Base-by-base conservation (phyloP, 2,888 invertebrate species). In the Palloptera scutellata region DNA sequence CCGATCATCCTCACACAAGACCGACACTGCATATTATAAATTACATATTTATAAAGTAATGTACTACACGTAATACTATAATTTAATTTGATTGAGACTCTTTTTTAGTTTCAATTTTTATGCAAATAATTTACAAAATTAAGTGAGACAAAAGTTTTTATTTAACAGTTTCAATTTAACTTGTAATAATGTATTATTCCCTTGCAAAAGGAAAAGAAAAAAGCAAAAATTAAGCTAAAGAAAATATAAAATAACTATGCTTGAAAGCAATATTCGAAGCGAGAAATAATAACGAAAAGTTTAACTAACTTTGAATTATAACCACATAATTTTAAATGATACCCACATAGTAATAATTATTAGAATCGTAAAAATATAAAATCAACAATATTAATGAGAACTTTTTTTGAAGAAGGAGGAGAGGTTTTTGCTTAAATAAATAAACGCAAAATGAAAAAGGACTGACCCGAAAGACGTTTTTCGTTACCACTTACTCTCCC, bases 321-420 rank as follows among this genome's bases (percentile, higher is more conserved):
- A 64, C 52, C 59, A 58, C 64, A 64, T 53, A 64, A 64, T 59
- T 64, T 58, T 59, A 64, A 64, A 64, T 52, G 12, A 30, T 30
- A 30, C 30, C 30, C 30, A 30, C 30, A 57, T 64, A 64, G 64
- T 52, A 52, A 51, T 64, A 64, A 53, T 64, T 64, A 59, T 59
- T 52, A 48, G 59, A 58, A 64, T 64, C 58, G 59, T 52, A 58
- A 70, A 67, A 68, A 70, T 64, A 70, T 67, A 70, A 66, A 66
- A 62, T 41, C 58, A 55, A 67, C 55, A 61, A 60, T 20, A 61
- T 43, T 42, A 51, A 52, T 64, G 59, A 64, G 67, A 64, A 70
- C 68, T 68, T 70, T 70, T 59, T 68, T 68, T 70, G 64, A 66
- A 48, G 64, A 64, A 68, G 61, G 58, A 57, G 70, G 63, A 64